Conservation (phyloP, 2,113 vertebrate species). For the Sceloporus tristichus region DNA sequence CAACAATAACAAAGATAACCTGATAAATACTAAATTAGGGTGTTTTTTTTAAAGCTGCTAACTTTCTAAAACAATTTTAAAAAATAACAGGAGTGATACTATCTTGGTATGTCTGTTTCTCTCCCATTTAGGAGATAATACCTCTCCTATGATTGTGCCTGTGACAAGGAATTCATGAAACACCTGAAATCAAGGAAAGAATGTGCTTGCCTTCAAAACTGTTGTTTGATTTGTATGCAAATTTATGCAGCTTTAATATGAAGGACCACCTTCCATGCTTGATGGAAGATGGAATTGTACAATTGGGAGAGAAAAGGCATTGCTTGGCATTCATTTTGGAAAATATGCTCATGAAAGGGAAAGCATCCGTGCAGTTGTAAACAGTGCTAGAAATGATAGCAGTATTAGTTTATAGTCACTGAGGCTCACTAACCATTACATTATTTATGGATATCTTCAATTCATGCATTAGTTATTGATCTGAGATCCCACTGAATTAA, state of each 20-base stretch:
- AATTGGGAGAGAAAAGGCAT: conserved; percentile 3
- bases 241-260: conserved; percentile 2
- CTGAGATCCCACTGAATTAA: conserved; percentile 31
- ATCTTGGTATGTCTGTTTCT: no score
- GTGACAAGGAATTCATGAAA: neutral
- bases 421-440: neutral
- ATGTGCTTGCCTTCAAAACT: neutral
- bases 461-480: conserved; percentile 9
- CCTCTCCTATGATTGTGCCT: neutral
- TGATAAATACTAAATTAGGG: no score
- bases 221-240: neutral
- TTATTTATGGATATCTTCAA: conserved; percentile 38
- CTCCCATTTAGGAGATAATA: neutral
- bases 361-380: conserved; percentile 11
- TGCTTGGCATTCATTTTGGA: neutral
- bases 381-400: conserved; percentile 13
- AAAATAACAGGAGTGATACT: neutral
- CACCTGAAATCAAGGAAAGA: neutral
- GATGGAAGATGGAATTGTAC: neutral
- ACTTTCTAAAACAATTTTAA: neutral
- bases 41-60: neutral
- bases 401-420: conserved; percentile 14
- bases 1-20: no score
- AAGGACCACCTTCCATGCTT: neutral
- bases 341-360: neutral